Evolutionary conservation across 2,797 vertebrate species (phyloP).

Genomic region (Enteromius anoplus): DNA sequence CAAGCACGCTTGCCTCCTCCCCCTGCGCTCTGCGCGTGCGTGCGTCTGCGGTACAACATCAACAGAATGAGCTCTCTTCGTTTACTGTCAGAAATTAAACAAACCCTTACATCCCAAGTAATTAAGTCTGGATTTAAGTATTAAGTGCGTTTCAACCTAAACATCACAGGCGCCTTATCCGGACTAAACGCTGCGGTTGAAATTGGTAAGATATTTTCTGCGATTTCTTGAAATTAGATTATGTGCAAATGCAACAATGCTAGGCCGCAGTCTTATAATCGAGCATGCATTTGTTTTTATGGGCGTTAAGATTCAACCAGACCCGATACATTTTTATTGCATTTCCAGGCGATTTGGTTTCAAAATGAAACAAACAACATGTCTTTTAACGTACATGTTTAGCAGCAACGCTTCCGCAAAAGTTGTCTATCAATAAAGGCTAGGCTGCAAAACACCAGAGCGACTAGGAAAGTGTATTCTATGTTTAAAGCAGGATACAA

Average conservation of each 20-base stretch:
- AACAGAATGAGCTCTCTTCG: constrained; percentile 49
- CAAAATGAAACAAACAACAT: not conserved
- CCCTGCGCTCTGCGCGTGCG: constrained; percentile 33
- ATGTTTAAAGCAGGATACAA: not conserved
- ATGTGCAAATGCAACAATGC: constrained; percentile 19
- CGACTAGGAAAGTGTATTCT: not conserved
- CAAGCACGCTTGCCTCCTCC: constrained; percentile 25
- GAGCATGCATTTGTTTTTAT: not conserved
- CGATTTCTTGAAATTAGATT: constrained; percentile 24
- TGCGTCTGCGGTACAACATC: constrained; percentile 36
- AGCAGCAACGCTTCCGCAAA: constrained; percentile 41
- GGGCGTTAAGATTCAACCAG: not conserved
- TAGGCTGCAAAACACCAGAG: not conserved
- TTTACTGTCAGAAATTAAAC: constrained; percentile 38
- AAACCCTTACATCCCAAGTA: constrained; percentile 13
- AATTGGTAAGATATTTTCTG: constrained; percentile 40
- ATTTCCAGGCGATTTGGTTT: not conserved
- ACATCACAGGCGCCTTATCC: not conserved
- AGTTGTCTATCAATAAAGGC: constrained; percentile 13
- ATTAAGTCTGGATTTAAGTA: not conserved
- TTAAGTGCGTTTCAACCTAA: not conserved
- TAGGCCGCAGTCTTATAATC: constrained; percentile 45
- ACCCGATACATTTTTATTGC: not conserved
- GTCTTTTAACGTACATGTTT: constrained; percentile 2
- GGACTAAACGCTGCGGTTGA: constrained; percentile 1